Base-by-base conservation (phyloP, 1,140 invertebrate genomes). In the Drosophila sp. region DNA sequence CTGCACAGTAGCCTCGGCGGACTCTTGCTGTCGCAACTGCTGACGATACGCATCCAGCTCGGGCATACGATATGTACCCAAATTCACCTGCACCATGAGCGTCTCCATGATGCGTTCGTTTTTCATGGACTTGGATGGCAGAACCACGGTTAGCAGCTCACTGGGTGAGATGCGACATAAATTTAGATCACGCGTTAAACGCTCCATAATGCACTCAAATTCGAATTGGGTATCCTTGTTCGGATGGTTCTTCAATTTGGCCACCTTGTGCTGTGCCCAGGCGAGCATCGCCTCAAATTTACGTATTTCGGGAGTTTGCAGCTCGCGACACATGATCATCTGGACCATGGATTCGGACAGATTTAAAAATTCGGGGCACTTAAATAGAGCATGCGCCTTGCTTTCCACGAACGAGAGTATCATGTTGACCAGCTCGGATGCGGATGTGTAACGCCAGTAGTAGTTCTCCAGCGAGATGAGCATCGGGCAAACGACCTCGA, bases 281-380 rank as follows among this genome's bases (percentile, higher is more conserved):
- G 94, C 94, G 7, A 98, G 93, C 97, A 98, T 98, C 0, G 97
- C 97, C 93, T 98, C 96, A 89, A 98, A 98, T 92, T 98, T 98
- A 11, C 95, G 94, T n/a, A 98, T 96, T 92, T 98, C 98, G 0
- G 96, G 95, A 11, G 98, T 95, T 82, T 97, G 96, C 54, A 98
- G 93, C 84, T 96, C 96, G 1, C 96, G 94, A 91, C 95, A 96
- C 96, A 98, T 97, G 68, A 98, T 97, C 96, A 97, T 97, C 91
- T 97, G 96, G 0, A 98, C 97, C 97, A 98, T 98, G 0, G 97
- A 98, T 90, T 98, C 97, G 64, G 97, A 98, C 2, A 98, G 94
- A 40, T 95, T 96, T 0, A 98, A 93, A 85, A 98, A 98, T 82
- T 98, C 97, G 8, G 94, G 92, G 35, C 94, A 95, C 72, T 96